Evolutionary conservation across 2,888 invertebrate species (phyloP), one percentile per base, ranked within the genome.

Genomic region (Lagria hirta): DNA sequence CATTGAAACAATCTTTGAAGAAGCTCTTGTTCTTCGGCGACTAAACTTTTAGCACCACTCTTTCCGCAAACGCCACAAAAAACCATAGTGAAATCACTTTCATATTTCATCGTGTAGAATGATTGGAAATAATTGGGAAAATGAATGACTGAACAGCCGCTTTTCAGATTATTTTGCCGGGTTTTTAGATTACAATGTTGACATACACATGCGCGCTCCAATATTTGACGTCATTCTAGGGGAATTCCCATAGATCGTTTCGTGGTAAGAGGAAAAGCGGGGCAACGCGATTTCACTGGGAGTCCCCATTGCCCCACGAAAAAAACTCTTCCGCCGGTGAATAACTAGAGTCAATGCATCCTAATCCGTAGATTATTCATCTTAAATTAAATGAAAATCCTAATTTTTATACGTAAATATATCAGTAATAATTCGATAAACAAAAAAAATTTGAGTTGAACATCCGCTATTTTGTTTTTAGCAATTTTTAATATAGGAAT

Each of bases 121-220:
- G 22, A 37, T 47, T 40, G 30, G 26, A 11, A 16, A 21, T 41
- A 53, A 57, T 51, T 51, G 52, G 45, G 44, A 49, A 54, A 53
- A 52, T 49, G 48, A 37, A 20, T 36, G 41, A 51, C 48, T 57
- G 57, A 57, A 53, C 54, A 54, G 54, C 42, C 51, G 52, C 54
- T 57, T 57, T 48, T 52, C 57, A 53, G 55, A 52, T 49, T 44
- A 35, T 49, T 28, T 50, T 51, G 51, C 48, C 48, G 51, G 48
- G 48, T 41, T 45, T 47, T 46, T 47, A n/a, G n/a, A n/a, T n/a
- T n/a, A n/a, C n/a, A n/a, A n/a, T n/a, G n/a, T 47, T 28, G 36
- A 36, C 42, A 28, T 22, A 35, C 24, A 42, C 27, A 47, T 43
- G 43, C 43, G 47, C 47, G 47, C 47, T 13, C 11, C 14, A 28